Evolutionary conservation across 2,797 vertebrate genomes (phyloP), one percentile per base, ranked within the genome.

Genomic region (Antennarius maculatus): DNA sequence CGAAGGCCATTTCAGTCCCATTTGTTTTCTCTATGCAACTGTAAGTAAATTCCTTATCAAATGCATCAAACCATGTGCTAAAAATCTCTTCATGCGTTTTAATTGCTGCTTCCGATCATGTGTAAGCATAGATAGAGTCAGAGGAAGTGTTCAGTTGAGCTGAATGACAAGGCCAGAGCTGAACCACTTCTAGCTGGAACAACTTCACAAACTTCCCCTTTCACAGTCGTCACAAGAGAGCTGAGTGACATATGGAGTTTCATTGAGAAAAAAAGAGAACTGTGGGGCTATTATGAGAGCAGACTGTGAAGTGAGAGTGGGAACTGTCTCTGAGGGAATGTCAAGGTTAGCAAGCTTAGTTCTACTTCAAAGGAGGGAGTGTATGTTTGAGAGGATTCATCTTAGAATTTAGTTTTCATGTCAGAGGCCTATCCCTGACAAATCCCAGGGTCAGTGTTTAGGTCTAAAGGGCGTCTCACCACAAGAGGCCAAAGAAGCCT

Each of bases 271-370:
- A 79, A 84, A 77, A 77, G 55, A 83, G 60, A 54, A 81, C 81
- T 85, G 84, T 84, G 71, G 75, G 47, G 79, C 88, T 84, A 85
- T 87, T 86, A 86, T 87, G 86, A 87, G 86, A 90, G 70, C 64
- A 67, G 75, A 89, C 80, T 88, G 78, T 76, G 80, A 84, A 87
- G 71, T 84, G 78, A 87, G 82, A 90, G 77, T 85, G 74, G 84
- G 86, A 86, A 87, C 78, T 71, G 83, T 87, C 78, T 89, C 79
- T 34, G 63, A 81, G 86, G 71, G 86, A 91, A 90, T 84, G 86
- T 88, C 89, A 90, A 90, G 88, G 89, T 88, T 89, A 88, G 83
- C 76, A 18, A 88, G 84, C 89, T 92, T 88, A 88, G 75, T 88
- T 91, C 79, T 79, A 87, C 88, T 87, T 89, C 85, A 89, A 85